phyloP scores from a whole-genome alignment of 2,797 vertebrate genomes.

The Sebastes itinus region DNA sequence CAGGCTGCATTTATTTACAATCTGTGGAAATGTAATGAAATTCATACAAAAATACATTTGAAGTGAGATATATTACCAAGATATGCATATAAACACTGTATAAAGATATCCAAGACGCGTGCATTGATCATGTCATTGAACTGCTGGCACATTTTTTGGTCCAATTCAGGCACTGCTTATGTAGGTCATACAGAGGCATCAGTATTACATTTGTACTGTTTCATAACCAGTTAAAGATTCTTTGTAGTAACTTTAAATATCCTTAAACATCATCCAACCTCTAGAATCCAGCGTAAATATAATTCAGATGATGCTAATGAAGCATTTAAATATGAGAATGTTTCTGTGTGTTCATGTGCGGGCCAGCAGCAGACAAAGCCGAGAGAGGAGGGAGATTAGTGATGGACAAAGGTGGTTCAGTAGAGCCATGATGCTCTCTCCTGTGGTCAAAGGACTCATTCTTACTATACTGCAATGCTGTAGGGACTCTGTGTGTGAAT shows the following conservation, averaged over 20 bases:
- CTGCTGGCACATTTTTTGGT: no score
- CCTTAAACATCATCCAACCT: neutral
- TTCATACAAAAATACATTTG: no score
- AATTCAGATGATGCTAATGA: conserved; percentile 7
- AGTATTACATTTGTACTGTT: no score
- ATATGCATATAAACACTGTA: no score
- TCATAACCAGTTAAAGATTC: neutral
- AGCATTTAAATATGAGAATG: neutral
- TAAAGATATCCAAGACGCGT: no score
- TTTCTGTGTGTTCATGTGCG: neutral
- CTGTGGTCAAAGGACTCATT: conserved; percentile 33
- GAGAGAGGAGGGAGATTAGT: conserved; percentile 15
- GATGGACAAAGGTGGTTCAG: conserved; percentile 36
- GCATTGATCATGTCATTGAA: no score
- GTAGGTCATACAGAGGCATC: no score
- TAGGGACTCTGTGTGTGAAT: conserved; percentile 35
- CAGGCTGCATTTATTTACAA: no score
- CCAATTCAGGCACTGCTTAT: no score
- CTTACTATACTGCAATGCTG: conserved; percentile 40
- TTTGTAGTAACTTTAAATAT: neutral
- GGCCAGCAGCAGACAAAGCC: neutral
- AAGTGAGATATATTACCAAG: no score
- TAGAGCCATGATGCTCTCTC: neutral
- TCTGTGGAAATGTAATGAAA: no score
- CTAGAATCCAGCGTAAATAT: neutral